A percentile compares a stretch with the other conserved stretches of the same genome.
Conservation (phyloP, 1,140 invertebrate species). For the Eumaeus atala region DNA sequence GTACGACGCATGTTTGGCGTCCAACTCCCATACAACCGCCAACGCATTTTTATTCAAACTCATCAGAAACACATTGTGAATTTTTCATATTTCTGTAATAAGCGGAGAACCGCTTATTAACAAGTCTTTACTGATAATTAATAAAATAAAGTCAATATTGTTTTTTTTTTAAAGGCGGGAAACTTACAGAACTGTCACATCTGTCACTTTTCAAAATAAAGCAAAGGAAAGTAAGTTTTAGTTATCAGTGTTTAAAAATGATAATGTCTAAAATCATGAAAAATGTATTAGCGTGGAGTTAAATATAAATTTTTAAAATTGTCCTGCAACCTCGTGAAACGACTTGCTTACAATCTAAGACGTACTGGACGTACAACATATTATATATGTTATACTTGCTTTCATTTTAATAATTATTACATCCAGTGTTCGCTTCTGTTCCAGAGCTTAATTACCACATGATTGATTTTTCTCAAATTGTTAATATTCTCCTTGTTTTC, state of each 20-base stretch:
- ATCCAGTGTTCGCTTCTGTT: no score
- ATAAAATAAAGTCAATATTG: not conserved
- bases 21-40: not conserved
- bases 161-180: not conserved
- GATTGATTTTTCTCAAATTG: no score
- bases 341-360: no score
- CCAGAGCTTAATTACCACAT: no score
- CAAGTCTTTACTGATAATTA: not conserved
- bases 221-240: not conserved
- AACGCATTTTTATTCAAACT: slow-evolving; percentile 2
- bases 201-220: not conserved
- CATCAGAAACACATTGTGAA: not conserved
- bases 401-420: no score
- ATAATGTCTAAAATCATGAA: not conserved
- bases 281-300: no score
- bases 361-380: no score
- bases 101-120: not conserved
- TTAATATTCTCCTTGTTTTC: no score
- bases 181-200: not conserved
- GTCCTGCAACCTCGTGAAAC: no score
- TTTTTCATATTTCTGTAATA: not conserved
- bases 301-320: no score
- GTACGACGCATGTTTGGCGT: slow-evolving; percentile 3
- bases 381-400: no score
- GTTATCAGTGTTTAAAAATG: not conserved